phyloP scores from a whole-genome alignment of 2,888 invertebrate genomes.

The Thereva unica region DNA sequence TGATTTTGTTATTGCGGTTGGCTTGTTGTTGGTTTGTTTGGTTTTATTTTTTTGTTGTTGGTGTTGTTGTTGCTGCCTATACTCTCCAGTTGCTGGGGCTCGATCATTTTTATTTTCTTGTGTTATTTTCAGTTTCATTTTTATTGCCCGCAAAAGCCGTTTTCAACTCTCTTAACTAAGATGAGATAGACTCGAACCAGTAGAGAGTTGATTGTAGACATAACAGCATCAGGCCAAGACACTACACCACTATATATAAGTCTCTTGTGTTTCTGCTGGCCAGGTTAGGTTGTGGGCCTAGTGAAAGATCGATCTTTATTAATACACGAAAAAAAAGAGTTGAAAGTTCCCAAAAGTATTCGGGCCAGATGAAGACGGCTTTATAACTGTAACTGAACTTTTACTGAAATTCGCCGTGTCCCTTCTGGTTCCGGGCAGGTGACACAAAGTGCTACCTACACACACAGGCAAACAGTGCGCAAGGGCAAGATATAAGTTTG shows the following conservation, averaged over 20 bases:
- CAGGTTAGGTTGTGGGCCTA: too few species aligned
- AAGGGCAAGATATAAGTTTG: conserved; percentile 23
- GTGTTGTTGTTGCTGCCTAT: conserved; percentile 1
- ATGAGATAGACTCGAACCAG: conserved; percentile 39
- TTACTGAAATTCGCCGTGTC: conserved; percentile 1
- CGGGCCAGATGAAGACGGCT: conserved; percentile 22
- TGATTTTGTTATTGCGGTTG: conserved; percentile 35
- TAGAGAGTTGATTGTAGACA: conserved; percentile 44
- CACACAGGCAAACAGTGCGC: conserved; percentile 24
- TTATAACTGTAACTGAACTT: conserved; percentile 26
- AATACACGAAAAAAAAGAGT: background rate
- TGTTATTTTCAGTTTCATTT: conserved; percentile 27
- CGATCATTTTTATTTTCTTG: conserved; percentile 25
- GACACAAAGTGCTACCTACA: conserved; percentile 24
- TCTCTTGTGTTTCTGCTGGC: too few species aligned
- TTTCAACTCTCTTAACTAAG: conserved; percentile 18
- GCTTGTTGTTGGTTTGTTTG: conserved; percentile 17
- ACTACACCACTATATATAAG: background rate
- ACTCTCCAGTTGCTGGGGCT: background rate
- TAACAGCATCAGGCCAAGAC: conserved; percentile 38
- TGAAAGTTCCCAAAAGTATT: conserved; percentile 10
- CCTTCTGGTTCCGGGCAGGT: conserved; percentile 11
- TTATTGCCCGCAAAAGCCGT: conserved; percentile 18
- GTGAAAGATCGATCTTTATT: too few species aligned
- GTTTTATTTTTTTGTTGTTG: conserved; percentile 16